Conservation (phyloP, 35 echinoderm and acorn worm genomes). For the Holothuria glaberrima region DNA sequence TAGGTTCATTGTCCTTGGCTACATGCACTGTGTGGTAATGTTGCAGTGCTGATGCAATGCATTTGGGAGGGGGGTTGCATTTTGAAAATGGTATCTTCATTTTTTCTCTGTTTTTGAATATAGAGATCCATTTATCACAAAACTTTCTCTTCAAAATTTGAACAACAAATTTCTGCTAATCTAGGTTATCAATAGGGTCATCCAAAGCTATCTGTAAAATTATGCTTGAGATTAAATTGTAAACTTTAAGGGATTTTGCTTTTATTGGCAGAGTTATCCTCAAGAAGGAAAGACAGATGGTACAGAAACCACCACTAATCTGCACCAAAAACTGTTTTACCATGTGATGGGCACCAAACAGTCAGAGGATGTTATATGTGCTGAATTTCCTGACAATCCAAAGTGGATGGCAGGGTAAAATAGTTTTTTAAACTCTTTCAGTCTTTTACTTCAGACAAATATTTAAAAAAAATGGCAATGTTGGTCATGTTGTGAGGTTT, state of each 20-base stretch:
- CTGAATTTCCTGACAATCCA: slow-evolving; percentile 91
- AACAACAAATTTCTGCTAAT: too few relatives aligned
- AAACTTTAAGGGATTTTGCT: background rate
- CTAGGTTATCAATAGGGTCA: background rate
- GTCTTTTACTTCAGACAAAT: too few relatives aligned
- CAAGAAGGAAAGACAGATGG: slow-evolving; percentile 86
- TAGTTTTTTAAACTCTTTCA: background rate
- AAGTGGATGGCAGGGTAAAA: slow-evolving; percentile 77
- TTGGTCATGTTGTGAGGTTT: too few relatives aligned
- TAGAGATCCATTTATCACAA: too few relatives aligned
- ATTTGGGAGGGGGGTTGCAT: too few relatives aligned
- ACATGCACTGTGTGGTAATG: too few relatives aligned
- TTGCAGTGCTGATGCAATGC: too few relatives aligned
- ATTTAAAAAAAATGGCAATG: too few relatives aligned
- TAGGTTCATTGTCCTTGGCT: too few relatives aligned
- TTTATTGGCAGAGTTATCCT: slow-evolving; percentile 11
- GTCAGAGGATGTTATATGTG: slow-evolving; percentile 88
- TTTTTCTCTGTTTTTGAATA: too few relatives aligned
- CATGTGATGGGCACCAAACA: slow-evolving; percentile 87
- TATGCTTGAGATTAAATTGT: background rate
- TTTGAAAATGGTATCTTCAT: too few relatives aligned
- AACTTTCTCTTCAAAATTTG: too few relatives aligned
- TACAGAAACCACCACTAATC: slow-evolving; percentile 87
- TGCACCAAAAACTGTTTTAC: slow-evolving; percentile 91
- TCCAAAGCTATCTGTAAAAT: background rate